These are phyloP conservation scores for Cyrtorhinus lividipennis DNA, from an alignment of 1,140 invertebrate genomes.

Conservation along the genomic window DNA sequence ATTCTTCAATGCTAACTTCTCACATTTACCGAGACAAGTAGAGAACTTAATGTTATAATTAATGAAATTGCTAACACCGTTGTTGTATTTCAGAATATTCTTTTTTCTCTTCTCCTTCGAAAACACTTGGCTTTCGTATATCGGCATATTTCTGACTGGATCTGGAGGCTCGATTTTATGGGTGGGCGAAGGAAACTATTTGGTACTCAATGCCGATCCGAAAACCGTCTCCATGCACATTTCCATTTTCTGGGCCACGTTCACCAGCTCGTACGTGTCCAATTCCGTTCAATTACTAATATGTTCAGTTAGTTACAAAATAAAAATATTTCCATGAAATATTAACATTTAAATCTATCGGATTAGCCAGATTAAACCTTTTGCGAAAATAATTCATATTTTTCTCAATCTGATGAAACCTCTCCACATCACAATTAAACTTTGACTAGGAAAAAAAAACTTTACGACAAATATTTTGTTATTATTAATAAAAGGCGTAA, in stretches of 20 bases:
- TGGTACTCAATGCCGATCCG: slow-evolving; percentile 75
- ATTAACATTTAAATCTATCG: neutral
- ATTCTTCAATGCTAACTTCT: too few relatives aligned
- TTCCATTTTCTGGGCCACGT: slow-evolving; percentile 88
- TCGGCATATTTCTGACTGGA: slow-evolving; percentile 75
- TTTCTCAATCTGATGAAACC: neutral
- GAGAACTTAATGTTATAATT: too few relatives aligned
- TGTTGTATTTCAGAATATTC: slow-evolving; percentile 47
- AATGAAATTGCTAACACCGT: too few relatives aligned
- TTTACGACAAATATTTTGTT: too few relatives aligned
- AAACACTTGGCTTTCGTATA: slow-evolving; percentile 64
- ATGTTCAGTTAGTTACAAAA: neutral
- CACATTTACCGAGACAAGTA: too few relatives aligned
- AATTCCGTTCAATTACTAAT: neutral
- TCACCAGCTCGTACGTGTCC: slow-evolving; percentile 62
- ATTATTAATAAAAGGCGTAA: too few relatives aligned
- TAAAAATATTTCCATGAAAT: neutral
- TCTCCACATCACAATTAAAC: neutral
- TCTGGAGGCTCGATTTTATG: slow-evolving; percentile 76
- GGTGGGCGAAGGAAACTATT: slow-evolving; percentile 86
- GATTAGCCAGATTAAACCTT: neutral
- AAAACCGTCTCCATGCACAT: slow-evolving; percentile 84
- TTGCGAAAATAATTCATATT: neutral
- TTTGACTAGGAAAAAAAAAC: neutral
- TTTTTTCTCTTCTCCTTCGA: slow-evolving; percentile 72